Conservation (phyloP, 2,888 invertebrate species). For the Thera obeliscata region DNA sequence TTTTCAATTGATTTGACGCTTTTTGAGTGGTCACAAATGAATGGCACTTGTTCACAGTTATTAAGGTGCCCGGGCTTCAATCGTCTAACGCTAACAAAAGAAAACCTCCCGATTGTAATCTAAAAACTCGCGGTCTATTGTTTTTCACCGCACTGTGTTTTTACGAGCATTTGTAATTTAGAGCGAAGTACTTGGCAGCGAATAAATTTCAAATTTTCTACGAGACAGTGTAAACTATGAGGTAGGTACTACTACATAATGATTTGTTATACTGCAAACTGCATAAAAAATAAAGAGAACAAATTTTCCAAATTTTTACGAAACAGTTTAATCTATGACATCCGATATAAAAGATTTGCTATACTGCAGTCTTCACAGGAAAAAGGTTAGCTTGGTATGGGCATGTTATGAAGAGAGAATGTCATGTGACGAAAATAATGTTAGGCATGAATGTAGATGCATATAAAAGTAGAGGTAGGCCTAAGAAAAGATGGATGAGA, state of each 20-base stretch:
- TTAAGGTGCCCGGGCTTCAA: slow-evolving; percentile 12
- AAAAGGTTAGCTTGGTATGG: no score
- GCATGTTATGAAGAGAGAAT: no score
- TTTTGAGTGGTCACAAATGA: slow-evolving; percentile 2
- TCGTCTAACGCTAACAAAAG: slow-evolving; percentile 14
- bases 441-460: no score
- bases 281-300: no score
- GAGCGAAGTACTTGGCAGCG: slow-evolving; percentile 28
- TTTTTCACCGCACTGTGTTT: slow-evolving; percentile 26
- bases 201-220: no score
- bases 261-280: no score
- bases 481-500: no score
- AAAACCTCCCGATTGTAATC: slow-evolving; percentile 11
- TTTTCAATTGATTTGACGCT: background rate
- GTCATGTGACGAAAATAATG: no score
- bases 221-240: no score
- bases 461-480: no score
- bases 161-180: slow-evolving; percentile 33
- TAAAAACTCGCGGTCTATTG: slow-evolving; percentile 21
- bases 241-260: no score
- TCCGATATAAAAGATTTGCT: background rate
- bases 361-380: background rate
- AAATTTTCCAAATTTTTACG: no score
- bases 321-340: slow-evolving; percentile 1
- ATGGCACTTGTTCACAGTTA: slow-evolving; percentile 5